Percentiles rank a stretch among this genome's conserved stretches.
These are phyloP conservation scores for Eurystomus glaucurus DNA, from an alignment of 2,797 vertebrate genomes.

Conservation along the genomic window DNA sequence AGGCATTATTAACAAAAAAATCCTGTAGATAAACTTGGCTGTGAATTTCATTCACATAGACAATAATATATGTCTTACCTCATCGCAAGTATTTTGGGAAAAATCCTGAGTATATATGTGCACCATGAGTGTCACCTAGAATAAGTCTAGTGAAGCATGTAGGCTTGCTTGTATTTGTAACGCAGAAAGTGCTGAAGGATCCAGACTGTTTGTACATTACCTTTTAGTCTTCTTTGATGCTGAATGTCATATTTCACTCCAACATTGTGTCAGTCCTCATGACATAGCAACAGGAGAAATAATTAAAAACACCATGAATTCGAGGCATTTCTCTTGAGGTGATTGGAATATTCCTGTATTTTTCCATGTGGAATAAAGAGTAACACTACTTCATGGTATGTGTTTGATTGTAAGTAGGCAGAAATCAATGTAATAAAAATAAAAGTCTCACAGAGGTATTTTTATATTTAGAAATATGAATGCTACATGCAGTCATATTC, in stretches of 20 bases:
- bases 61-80: constrained; percentile 21
- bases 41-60: constrained; percentile 12
- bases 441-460: constrained; percentile 60
- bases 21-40: neutral
- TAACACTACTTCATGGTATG: neutral
- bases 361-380: constrained; percentile 30
- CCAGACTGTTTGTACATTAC: neutral
- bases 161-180: neutral
- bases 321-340: neutral
- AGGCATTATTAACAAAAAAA: constrained; percentile 44
- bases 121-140: neutral
- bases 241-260: neutral
- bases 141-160: neutral
- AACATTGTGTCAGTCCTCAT: neutral
- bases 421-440: constrained; percentile 71
- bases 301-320: neutral
- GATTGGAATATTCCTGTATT: constrained; percentile 34
- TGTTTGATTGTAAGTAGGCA: constrained; percentile 40
- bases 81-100: neutral
- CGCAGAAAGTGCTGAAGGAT: neutral
- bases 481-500: constrained; percentile 35
- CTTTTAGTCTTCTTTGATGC: neutral
- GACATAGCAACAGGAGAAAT: neutral
- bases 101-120: neutral
- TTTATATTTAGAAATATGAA: constrained; percentile 68